Evolutionary conservation across 2,113 vertebrate genomes (phyloP).

Genomic region (Paradisaea rubra): DNA sequence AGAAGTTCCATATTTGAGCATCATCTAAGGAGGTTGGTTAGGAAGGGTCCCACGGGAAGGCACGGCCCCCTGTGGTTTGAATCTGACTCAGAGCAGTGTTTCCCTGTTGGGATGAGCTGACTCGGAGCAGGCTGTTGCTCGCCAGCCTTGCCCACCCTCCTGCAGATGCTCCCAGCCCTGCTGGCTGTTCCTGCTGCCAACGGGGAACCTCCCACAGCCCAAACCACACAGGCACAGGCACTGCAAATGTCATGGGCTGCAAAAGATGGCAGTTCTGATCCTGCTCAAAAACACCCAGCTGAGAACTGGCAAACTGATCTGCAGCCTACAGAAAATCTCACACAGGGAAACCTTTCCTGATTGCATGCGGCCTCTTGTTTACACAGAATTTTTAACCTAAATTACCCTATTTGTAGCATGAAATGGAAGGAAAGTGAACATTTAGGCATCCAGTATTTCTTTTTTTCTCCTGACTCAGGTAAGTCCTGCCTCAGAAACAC

Average conservation of each 20-base stretch:
- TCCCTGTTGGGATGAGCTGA: neutral
- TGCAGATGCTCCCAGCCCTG: constrained; percentile 5
- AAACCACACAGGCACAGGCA: neutral
- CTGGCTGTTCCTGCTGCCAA: constrained; percentile 6
- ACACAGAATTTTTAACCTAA: neutral
- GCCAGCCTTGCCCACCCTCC: neutral
- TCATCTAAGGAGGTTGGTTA: neutral
- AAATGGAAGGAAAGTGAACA: neutral
- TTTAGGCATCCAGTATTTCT: neutral
- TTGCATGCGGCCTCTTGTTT: neutral
- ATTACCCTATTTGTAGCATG: neutral
- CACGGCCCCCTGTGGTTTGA: neutral
- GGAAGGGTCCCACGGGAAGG: neutral
- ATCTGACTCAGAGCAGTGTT: neutral
- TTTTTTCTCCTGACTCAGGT: neutral
- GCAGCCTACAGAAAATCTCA: neutral
- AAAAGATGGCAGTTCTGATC: neutral
- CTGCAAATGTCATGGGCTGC: constrained; percentile 43
- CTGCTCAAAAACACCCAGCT: neutral
- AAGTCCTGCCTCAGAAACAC: neutral
- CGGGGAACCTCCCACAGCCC: neutral
- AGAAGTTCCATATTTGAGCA: neutral
- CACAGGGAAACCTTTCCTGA: neutral
- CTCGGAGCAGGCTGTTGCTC: neutral
- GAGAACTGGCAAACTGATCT: constrained; percentile 14